These are phyloP conservation scores for Vannuccia rotundouncinata DNA, from an alignment of 2,888 invertebrate species.

Conservation along the genomic window DNA sequence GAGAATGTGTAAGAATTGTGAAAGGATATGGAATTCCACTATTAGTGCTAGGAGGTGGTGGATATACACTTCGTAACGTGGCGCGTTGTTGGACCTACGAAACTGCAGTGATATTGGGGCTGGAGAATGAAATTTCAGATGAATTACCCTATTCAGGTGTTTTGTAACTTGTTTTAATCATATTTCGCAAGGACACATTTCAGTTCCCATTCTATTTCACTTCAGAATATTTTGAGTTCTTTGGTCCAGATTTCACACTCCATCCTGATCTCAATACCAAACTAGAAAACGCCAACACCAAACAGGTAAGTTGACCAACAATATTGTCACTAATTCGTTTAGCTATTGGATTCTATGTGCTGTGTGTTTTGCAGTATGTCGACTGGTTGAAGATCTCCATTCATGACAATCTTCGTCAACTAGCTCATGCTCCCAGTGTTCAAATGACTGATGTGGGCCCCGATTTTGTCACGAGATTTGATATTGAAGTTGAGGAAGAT, in stretches of 20 bases:
- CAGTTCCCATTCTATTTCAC: background rate
- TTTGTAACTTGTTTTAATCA: constrained; percentile 32
- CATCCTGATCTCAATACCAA: constrained; percentile 80
- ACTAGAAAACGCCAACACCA: constrained; percentile 85
- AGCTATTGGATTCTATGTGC: no score
- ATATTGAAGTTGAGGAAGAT: no score
- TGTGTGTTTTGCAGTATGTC: constrained; percentile 69
- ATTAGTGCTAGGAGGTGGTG: constrained; percentile 74
- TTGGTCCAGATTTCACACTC: constrained; percentile 88
- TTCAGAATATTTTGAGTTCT: constrained; percentile 84
- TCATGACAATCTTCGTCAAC: constrained; percentile 84
- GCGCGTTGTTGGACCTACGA: constrained; percentile 98
- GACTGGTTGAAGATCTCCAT: constrained; percentile 79
- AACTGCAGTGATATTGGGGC: constrained; percentile 84
- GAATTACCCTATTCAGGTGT: constrained; percentile 78
- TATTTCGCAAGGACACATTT: background rate
- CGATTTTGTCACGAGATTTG: constrained; percentile 59
- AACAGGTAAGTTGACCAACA: constrained; percentile 60
- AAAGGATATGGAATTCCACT: constrained; percentile 83
- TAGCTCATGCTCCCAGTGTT: constrained; percentile 80
- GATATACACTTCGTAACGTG: constrained; percentile 89
- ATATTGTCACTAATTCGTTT: background rate
- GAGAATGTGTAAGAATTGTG: constrained; percentile 90
- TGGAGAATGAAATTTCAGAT: constrained; percentile 71
- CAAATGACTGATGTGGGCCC: constrained; percentile 93